A percentile compares a stretch with the other conserved stretches of the same genome.
These are phyloP conservation scores for Ailuropoda melanoleuca DNA, from an alignment of 2,113 vertebrate genomes.

Conservation along the genomic window DNA sequence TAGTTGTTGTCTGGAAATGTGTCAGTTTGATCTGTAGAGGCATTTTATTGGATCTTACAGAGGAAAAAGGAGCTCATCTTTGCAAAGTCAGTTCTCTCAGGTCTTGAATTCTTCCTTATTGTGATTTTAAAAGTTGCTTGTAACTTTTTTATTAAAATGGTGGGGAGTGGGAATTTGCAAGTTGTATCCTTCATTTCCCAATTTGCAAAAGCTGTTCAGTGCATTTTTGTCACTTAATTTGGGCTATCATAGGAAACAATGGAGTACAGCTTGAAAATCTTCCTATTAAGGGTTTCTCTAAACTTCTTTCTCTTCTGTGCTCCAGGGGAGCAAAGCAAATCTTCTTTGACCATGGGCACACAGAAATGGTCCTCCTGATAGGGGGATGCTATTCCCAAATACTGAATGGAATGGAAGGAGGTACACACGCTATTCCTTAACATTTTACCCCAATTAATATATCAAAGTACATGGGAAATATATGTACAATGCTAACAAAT, in stretches of 20 bases:
- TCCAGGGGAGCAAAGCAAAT: neutral
- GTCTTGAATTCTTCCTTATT: neutral
- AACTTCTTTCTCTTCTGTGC: neutral
- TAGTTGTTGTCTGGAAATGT: neutral
- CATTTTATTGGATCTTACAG: neutral
- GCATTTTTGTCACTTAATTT: neutral
- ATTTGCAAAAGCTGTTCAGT: neutral
- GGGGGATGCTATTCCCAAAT: neutral
- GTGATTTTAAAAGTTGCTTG: constrained; percentile 16
- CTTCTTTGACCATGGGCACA: fast-evolving
- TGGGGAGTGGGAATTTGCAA: neutral
- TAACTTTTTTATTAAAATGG: neutral
- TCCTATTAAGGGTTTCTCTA: neutral
- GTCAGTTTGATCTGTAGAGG: neutral
- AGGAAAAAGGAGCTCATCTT: neutral
- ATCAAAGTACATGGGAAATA: neutral
- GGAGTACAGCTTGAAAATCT: neutral
- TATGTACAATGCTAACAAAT: neutral
- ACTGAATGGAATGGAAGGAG: neutral
- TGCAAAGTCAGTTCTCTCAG: neutral
- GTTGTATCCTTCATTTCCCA: neutral
- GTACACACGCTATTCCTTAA: neutral
- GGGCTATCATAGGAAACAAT: neutral
- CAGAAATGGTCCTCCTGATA: neutral
- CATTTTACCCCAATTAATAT: neutral